Conservation (phyloP, 2,113 vertebrate genomes). For the Dissostichus mawsoni region DNA sequence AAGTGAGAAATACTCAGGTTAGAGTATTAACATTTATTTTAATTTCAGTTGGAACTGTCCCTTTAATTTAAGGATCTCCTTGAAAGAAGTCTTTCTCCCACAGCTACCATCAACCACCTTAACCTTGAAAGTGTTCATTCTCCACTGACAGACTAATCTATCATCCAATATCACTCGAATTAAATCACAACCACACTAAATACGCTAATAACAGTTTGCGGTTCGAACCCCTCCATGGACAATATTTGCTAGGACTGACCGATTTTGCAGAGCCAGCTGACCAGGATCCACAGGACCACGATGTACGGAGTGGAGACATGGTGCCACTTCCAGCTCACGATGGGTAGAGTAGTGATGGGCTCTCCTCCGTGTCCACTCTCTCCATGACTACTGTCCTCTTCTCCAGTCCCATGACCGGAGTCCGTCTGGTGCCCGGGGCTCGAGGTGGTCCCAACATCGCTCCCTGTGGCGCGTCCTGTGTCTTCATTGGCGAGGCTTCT, state of each 20-base stretch:
- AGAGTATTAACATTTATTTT: too few relatives aligned
- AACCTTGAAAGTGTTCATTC: neutral
- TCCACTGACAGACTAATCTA: neutral
- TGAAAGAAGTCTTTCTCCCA: neutral
- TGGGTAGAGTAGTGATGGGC: constrained; percentile 77
- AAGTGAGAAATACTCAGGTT: too few relatives aligned
- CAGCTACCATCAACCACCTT: neutral
- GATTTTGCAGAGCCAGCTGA: constrained; percentile 84
- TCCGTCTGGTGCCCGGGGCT: fast-evolving
- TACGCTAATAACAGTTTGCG: too few relatives aligned
- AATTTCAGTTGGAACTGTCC: too few relatives aligned
- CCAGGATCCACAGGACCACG: constrained; percentile 83
- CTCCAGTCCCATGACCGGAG: neutral
- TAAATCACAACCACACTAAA: too few relatives aligned
- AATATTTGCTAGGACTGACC: constrained; percentile 69
- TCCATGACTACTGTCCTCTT: neutral
- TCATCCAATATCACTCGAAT: neutral
- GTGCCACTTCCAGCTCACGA: constrained; percentile 84
- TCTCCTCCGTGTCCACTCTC: constrained; percentile 9
- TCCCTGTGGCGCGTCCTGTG: neutral
- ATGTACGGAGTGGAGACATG: constrained; percentile 79
- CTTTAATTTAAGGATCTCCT: neutral
- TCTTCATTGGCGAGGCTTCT: neutral
- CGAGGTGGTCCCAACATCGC: fast-evolving
- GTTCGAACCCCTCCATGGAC: neutral